These are phyloP conservation scores for Xanthorhoe designata DNA, from an alignment of 2,888 invertebrate species.

Conservation along the genomic window DNA sequence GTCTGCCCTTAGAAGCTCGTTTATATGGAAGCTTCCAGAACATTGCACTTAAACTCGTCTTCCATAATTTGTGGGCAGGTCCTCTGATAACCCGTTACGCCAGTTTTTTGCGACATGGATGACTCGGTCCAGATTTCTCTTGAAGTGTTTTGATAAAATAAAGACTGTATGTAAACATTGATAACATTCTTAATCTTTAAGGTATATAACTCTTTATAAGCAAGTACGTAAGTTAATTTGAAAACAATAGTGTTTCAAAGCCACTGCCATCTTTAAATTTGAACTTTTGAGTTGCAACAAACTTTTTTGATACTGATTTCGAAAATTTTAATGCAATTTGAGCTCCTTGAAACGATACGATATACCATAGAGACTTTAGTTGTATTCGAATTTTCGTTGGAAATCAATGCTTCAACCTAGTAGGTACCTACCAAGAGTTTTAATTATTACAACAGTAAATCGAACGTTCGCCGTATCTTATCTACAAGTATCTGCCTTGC, in stretches of 20 bases:
- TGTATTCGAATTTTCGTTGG: no score
- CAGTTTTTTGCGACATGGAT: slow-evolving; percentile 16
- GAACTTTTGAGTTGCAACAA: no score
- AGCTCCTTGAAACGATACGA: no score
- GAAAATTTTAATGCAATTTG: no score
- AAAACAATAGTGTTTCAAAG: background rate
- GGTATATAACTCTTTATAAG: background rate
- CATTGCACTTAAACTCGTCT: slow-evolving; percentile 11
- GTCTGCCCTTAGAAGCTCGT: background rate
- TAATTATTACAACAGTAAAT: no score
- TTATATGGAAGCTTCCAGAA: slow-evolving; percentile 25
- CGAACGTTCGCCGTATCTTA: no score
- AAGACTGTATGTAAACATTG: background rate
- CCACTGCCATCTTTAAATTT: background rate
- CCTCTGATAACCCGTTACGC: slow-evolving; percentile 13
- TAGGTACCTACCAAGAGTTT: no score
- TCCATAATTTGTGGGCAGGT: slow-evolving; percentile 13
- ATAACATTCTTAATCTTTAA: background rate
- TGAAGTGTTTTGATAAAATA: slow-evolving; percentile 2
- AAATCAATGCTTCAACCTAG: no score
- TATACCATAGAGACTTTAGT: no score
- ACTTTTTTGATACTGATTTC: no score
- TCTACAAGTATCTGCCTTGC: no score
- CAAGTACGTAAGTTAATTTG: background rate
- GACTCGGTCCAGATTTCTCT: slow-evolving; percentile 22